Conservation (phyloP, 2,888 invertebrate genomes). For the Brachycybe producta region DNA sequence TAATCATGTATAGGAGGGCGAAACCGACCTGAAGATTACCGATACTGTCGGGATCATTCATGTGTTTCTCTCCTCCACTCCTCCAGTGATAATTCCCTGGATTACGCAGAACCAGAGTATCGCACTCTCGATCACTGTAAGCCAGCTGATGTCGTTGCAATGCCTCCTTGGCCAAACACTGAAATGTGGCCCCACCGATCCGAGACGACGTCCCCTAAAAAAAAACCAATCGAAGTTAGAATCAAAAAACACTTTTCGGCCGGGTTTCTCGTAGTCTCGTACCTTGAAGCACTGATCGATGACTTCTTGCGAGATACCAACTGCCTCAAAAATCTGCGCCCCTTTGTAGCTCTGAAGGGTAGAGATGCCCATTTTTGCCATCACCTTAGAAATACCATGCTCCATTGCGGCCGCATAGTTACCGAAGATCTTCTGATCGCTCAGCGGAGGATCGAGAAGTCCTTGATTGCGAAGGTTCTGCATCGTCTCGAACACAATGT, state of each 20-base stretch:
- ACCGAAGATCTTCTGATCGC: conserved; percentile 66
- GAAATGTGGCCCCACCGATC: conserved; percentile 80
- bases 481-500: conserved; percentile 87
- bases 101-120: conserved; percentile 63
- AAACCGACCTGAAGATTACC: conserved; percentile 56
- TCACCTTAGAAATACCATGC: conserved; percentile 78
- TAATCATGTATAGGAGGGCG: too few species aligned
- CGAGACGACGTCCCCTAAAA: conserved; percentile 50
- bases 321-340: conserved; percentile 98
- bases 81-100: conserved; percentile 96
- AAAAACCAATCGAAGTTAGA: too few species aligned
- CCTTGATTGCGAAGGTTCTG: conserved; percentile 72
- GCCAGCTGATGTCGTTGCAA: conserved; percentile 67
- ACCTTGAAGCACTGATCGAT: conserved; percentile 83
- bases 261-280: too few species aligned
- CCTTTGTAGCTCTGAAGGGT: conserved; percentile 97
- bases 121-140: conserved; percentile 51
- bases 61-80: conserved; percentile 90
- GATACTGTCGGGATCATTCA: conserved; percentile 83
- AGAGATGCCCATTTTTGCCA: conserved; percentile 99
- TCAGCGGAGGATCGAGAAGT: conserved; percentile 58
- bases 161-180: conserved; percentile 72
- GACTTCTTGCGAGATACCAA: conserved; percentile 83
- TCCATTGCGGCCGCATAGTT: conserved; percentile 84
- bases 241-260: not conserved